A percentile compares a stretch with the other conserved stretches of the same genome.
Evolutionary conservation across 2,797 vertebrate species (phyloP).

Genomic region (Coccyzus lansbergi): DNA sequence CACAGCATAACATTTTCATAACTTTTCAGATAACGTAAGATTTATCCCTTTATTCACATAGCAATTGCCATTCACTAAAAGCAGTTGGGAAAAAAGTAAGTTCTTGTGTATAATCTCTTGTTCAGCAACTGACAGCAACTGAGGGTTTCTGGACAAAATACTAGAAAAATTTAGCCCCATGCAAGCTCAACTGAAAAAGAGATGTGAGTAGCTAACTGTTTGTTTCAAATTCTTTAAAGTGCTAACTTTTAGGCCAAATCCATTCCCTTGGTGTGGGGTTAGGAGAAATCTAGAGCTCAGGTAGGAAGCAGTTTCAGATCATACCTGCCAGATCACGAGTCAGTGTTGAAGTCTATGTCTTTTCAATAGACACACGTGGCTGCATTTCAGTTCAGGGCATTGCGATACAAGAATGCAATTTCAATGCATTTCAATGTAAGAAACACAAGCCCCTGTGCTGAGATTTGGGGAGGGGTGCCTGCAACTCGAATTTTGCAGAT

Average conservation of each 20-base stretch:
- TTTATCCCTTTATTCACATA: background rate
- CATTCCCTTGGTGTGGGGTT: background rate
- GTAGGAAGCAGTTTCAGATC: background rate
- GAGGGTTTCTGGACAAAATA: background rate
- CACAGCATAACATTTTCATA: background rate
- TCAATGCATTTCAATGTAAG: background rate
- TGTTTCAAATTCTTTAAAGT: background rate
- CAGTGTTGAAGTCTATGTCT: background rate
- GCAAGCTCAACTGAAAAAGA: background rate
- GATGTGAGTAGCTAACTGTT: background rate
- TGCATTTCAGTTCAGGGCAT: background rate
- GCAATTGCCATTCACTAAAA: background rate
- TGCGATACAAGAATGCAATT: background rate
- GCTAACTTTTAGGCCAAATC: background rate
- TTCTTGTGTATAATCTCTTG: background rate
- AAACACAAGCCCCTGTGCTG: fast-evolving
- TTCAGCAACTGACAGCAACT: background rate
- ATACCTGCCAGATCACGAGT: background rate
- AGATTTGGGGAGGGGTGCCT: background rate
- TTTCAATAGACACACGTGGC: fast-evolving
- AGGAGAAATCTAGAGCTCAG: background rate
- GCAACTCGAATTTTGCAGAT: background rate
- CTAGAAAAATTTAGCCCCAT: background rate
- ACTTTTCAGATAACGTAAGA: background rate
- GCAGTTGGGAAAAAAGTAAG: background rate